A percentile compares a stretch with the other conserved stretches of the same genome.
Evolutionary conservation across 2,888 invertebrate species (phyloP).

Genomic region (Platerodrilus igneus): DNA sequence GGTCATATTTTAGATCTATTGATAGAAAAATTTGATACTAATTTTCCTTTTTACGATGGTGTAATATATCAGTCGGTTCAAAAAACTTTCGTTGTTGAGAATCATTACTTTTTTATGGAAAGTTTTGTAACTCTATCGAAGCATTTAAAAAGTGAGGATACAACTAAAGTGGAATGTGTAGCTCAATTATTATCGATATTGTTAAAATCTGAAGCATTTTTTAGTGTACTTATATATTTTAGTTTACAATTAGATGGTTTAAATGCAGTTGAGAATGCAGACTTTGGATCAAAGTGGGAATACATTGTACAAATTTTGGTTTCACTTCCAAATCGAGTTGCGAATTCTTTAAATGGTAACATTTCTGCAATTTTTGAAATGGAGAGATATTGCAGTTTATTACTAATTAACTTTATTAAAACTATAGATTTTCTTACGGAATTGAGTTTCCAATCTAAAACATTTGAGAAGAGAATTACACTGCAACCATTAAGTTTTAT

Average conservation of each 20-base stretch:
- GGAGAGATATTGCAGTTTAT: slow-evolving; percentile 54
- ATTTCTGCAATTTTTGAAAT: slow-evolving; percentile 57
- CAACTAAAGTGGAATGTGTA: slow-evolving; percentile 42
- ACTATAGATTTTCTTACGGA: slow-evolving; percentile 58
- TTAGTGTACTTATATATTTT: slow-evolving; percentile 46
- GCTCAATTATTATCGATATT: slow-evolving; percentile 49
- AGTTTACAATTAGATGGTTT: slow-evolving; percentile 14
- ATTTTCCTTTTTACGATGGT: slow-evolving; percentile 54
- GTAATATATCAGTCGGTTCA: slow-evolving; percentile 47
- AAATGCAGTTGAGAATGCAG: slow-evolving; percentile 20
- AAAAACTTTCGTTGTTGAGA: slow-evolving; percentile 54
- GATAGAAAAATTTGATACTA: slow-evolving; percentile 50
- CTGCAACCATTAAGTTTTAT: slow-evolving; percentile 40
- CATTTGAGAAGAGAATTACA: slow-evolving; percentile 33
- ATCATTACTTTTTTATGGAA: slow-evolving; percentile 50
- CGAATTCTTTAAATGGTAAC: slow-evolving; percentile 59
- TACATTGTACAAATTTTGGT: slow-evolving; percentile 58
- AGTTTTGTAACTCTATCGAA: slow-evolving; percentile 49
- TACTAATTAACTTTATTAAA: slow-evolving; percentile 59
- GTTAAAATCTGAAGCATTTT: slow-evolving; percentile 55
- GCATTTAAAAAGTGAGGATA: slow-evolving; percentile 48
- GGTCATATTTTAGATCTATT: slow-evolving; percentile 51
- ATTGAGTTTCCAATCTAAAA: slow-evolving; percentile 36
- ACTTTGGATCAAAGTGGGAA: slow-evolving; percentile 46
- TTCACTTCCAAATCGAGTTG: slow-evolving; percentile 65